Percentiles rank a stretch among this genome's conserved stretches.
Conservation (phyloP, 2,888 invertebrate genomes). For the Microctonus aethiopoides region DNA sequence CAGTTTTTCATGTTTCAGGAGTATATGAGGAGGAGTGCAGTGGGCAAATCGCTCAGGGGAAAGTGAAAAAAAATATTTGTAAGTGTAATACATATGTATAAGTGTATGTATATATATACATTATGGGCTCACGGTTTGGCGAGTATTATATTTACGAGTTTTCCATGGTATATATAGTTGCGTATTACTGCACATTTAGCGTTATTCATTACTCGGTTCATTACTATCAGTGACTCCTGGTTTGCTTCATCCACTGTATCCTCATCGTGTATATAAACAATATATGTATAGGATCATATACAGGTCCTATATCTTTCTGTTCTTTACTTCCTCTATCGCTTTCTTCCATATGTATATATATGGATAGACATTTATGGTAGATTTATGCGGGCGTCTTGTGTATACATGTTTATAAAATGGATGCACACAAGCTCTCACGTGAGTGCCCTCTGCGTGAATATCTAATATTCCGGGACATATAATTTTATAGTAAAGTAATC, state of each 20-base stretch:
- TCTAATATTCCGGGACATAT: constrained; percentile 47
- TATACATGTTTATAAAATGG: constrained; percentile 36
- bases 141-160: constrained; percentile 45
- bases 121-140: background rate
- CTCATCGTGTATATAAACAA: background rate
- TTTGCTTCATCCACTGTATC: constrained; percentile 10
- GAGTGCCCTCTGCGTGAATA: constrained; percentile 61
- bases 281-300: background rate
- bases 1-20: constrained; percentile 34
- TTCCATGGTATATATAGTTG: constrained; percentile 45
- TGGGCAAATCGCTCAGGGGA: constrained; percentile 41
- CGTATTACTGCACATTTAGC: constrained; percentile 43
- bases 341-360: constrained; percentile 39
- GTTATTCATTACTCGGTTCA: constrained; percentile 55
- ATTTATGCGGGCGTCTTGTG: constrained; percentile 50
- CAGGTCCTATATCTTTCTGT: constrained; percentile 19
- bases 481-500: constrained; percentile 39
- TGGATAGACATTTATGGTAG: constrained; percentile 46
- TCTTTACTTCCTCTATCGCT: constrained; percentile 46
- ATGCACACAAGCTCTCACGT: constrained; percentile 53
- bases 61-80: constrained; percentile 7
- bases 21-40: background rate
- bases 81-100: constrained; percentile 31
- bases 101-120: background rate
- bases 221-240: constrained; percentile 44